Evolutionary conservation across 2,797 vertebrate species (phyloP).

Genomic region (Nyctalus aviator): DNA sequence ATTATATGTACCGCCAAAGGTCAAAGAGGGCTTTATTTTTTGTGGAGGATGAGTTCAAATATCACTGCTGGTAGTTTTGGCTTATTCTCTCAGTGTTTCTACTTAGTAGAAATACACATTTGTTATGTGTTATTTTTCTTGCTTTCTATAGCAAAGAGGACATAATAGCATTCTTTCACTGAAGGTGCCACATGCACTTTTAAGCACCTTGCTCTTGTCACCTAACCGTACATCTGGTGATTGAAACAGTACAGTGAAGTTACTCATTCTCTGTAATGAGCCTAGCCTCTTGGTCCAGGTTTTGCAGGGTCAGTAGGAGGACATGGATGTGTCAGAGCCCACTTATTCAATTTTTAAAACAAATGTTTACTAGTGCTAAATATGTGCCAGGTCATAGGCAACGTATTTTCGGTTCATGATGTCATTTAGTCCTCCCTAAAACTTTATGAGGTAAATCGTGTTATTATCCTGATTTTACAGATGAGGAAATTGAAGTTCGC

Average conservation of each 20-base stretch:
- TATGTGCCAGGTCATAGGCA: not conserved
- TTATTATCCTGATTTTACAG: not conserved
- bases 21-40: not conserved
- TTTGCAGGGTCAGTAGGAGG: not conserved
- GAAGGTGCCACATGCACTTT: not conserved
- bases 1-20: not conserved
- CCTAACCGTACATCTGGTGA: not conserved
- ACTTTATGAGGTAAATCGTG: conserved; percentile 21
- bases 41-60: not conserved
- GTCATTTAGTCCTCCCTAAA: not conserved
- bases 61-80: not conserved
- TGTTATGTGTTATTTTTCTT: not conserved
- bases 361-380: not conserved
- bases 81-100: conserved; percentile 24
- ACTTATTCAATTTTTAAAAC: conserved; percentile 18
- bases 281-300: not conserved
- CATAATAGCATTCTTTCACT: not conserved
- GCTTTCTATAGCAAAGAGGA: not conserved
- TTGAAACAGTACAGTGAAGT: not conserved
- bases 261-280: not conserved
- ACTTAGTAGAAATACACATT: not conserved
- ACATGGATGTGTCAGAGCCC: not conserved
- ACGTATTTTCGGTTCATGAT: conserved; percentile 6
- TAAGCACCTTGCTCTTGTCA: not conserved
- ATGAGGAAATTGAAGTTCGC: conserved; percentile 23